These are phyloP conservation scores for Zosterops hypoxanthus DNA, from an alignment of 2,113 vertebrate species.

Conservation along the genomic window DNA sequence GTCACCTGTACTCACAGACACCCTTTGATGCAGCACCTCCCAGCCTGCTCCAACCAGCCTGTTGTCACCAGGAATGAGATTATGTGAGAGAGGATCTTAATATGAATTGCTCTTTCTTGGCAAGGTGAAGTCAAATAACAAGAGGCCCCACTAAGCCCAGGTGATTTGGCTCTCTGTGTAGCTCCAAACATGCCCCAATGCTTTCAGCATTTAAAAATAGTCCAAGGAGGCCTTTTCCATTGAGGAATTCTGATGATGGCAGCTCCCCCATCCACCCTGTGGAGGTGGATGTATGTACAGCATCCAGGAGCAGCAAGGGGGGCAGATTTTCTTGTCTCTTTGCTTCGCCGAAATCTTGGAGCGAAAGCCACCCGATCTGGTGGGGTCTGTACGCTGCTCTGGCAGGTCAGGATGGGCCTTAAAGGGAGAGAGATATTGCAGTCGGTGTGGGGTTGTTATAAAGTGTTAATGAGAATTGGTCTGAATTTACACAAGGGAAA, in stretches of 20 bases:
- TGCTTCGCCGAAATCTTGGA: not conserved
- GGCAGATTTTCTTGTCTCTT: not conserved
- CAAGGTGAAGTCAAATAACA: constrained; percentile 23
- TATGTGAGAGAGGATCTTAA: not conserved
- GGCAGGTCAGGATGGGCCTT: not conserved
- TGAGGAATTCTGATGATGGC: constrained; percentile 25
- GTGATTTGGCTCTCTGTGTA: constrained; percentile 51
- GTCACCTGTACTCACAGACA: constrained; percentile 11
- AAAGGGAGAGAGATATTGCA: not conserved
- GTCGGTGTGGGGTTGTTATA: not conserved
- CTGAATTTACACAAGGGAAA: not conserved
- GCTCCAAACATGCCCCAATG: constrained; percentile 6
- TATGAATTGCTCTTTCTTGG: constrained; percentile 13
- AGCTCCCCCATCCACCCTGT: constrained; percentile 40
- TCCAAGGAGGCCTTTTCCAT: constrained; percentile 23
- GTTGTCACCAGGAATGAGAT: constrained; percentile 13
- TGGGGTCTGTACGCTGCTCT: not conserved
- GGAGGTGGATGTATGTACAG: constrained; percentile 32
- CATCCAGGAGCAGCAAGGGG: not conserved
- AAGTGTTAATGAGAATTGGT: not conserved
- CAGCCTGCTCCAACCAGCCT: not conserved
- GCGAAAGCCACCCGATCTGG: not conserved
- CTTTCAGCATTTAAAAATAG: constrained; percentile 43
- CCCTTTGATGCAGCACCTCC: not conserved
- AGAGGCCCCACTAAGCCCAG: not conserved